Evolutionary conservation across 2,888 invertebrate species (phyloP).

Genomic region (Dinocampus coccinellae): DNA sequence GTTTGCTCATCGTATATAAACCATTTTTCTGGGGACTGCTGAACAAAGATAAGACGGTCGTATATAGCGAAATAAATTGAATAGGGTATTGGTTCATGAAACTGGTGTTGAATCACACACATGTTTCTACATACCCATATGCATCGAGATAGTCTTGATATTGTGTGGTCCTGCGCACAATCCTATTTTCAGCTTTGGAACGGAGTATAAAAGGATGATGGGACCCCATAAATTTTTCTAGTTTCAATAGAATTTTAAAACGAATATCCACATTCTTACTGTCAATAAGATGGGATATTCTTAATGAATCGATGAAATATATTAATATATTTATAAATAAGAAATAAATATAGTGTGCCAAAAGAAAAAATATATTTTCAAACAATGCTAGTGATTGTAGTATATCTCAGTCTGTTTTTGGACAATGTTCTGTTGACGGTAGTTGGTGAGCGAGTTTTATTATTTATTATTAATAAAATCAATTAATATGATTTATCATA

Average conservation of each 20-base stretch:
- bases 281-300: too few relatives aligned
- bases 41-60: conserved; percentile 58
- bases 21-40: conserved; percentile 52
- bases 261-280: background rate
- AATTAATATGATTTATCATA: too few relatives aligned
- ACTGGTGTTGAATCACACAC: background rate
- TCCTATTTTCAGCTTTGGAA: conserved; percentile 1
- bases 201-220: conserved; percentile 44
- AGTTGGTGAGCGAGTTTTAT: conserved; percentile 78
- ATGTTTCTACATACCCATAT: background rate
- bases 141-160: conserved; percentile 5
- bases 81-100: conserved; percentile 64
- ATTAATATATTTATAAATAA: background rate
- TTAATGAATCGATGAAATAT: conserved; percentile 14
- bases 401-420: conserved; percentile 82
- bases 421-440: conserved; percentile 91
- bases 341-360: conserved; percentile 38
- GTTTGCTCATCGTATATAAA: conserved; percentile 31
- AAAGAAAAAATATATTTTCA: conserved; percentile 56
- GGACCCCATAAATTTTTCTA: conserved; percentile 40
- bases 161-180: conserved; percentile 40
- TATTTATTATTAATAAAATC: too few relatives aligned
- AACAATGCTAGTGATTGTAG: conserved; percentile 71
- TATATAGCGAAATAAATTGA: conserved; percentile 61
- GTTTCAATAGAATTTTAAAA: conserved; percentile 38